A percentile compares a stretch with the other conserved stretches of the same genome.
Evolutionary conservation across 2,888 invertebrate species (phyloP).

Genomic region (Auanema sp.): DNA sequence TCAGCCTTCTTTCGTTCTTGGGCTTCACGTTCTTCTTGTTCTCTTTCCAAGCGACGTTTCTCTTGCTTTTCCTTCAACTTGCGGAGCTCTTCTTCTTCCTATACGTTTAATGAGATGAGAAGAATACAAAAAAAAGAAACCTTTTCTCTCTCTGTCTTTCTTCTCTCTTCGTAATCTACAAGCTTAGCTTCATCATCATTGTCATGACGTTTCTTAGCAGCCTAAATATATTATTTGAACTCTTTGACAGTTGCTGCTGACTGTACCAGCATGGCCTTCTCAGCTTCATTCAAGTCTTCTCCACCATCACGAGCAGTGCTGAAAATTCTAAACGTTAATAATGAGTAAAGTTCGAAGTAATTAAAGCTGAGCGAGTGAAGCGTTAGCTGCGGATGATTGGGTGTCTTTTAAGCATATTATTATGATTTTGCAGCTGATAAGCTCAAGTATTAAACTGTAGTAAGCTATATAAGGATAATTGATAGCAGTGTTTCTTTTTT

Average conservation of each 20-base stretch:
- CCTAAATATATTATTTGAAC: slow-evolving; percentile 21
- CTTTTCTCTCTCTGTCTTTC: slow-evolving; percentile 52
- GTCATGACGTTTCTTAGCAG: slow-evolving; percentile 61
- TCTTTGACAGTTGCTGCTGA: neutral
- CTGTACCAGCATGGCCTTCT: slow-evolving; percentile 49
- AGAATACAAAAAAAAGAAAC: slow-evolving; percentile 21
- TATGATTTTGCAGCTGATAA: too few species aligned
- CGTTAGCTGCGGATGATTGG: neutral
- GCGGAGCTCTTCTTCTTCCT: slow-evolving; percentile 79
- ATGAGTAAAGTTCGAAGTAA: neutral
- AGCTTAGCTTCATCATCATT: slow-evolving; percentile 61
- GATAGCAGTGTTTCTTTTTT: too few species aligned
- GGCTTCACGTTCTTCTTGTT: slow-evolving; percentile 58
- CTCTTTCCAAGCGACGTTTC: slow-evolving; percentile 55
- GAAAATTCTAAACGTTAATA: slow-evolving; percentile 3
- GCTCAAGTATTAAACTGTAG: too few species aligned
- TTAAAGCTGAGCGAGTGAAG: neutral
- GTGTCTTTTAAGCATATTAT: neutral
- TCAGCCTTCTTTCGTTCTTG: slow-evolving; percentile 50
- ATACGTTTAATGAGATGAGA: neutral
- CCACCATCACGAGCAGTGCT: slow-evolving; percentile 11
- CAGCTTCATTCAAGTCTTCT: slow-evolving; percentile 52
- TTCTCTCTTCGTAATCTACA: slow-evolving; percentile 61
- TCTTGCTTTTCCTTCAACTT: slow-evolving; percentile 79
- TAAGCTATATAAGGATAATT: too few species aligned